These are phyloP conservation scores for Pagetopsis macropterus DNA, from an alignment of 2,797 vertebrate species.

Conservation along the genomic window DNA sequence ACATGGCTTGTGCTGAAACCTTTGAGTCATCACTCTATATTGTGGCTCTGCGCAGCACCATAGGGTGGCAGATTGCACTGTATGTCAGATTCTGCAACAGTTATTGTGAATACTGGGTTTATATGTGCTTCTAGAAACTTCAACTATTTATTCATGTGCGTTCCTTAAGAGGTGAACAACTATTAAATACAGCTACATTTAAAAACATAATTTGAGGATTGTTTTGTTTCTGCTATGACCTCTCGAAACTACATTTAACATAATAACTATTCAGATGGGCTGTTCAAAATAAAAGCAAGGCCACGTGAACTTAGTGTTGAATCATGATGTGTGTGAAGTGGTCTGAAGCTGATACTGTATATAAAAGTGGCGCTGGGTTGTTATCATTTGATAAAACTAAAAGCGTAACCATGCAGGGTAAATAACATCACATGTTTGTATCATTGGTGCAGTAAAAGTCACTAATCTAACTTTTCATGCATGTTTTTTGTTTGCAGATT, in stretches of 20 bases:
- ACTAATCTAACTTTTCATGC: background rate
- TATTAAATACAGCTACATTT: too few species aligned
- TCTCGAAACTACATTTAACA: slow-evolving; percentile 32
- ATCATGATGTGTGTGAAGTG: slow-evolving; percentile 63
- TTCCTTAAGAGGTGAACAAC: background rate
- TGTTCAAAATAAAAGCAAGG: slow-evolving; percentile 55
- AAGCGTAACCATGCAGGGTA: slow-evolving; percentile 73
- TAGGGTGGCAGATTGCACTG: slow-evolving; percentile 44
- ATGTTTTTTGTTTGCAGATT: slow-evolving; percentile 55
- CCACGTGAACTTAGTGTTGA: slow-evolving; percentile 71
- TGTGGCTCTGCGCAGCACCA: slow-evolving; percentile 57
- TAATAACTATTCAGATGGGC: slow-evolving; percentile 55
- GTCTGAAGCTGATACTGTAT: slow-evolving; percentile 38
- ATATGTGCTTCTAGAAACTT: slow-evolving; percentile 35
- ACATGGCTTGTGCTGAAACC: slow-evolving; percentile 71
- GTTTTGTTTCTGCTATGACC: slow-evolving; percentile 26
- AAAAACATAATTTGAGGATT: background rate
- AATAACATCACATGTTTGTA: slow-evolving; percentile 17
- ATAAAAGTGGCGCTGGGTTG: slow-evolving; percentile 60
- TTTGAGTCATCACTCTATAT: slow-evolving; percentile 77
- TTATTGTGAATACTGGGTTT: slow-evolving; percentile 44
- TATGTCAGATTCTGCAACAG: slow-evolving; percentile 53
- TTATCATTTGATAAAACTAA: slow-evolving; percentile 25
- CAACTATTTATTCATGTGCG: slow-evolving; percentile 13
- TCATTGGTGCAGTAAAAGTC: background rate